Evolutionary conservation across 2,888 invertebrate genomes (phyloP), one percentile per base, ranked within the genome.

Genomic region (Macaria liturata): DNA sequence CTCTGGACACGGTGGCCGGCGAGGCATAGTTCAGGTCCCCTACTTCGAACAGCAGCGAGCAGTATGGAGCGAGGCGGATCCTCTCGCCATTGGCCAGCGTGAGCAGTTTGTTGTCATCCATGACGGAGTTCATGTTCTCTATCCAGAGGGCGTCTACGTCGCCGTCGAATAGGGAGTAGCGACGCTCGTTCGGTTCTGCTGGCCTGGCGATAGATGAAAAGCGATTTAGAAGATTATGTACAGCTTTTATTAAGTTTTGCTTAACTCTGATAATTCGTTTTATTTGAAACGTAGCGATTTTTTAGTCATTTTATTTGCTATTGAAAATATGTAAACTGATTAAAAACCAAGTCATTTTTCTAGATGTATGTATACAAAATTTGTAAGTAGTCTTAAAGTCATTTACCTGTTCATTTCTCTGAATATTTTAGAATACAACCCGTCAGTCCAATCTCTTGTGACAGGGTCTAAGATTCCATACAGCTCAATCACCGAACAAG

Each of bases 91-190:
- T 98, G 4, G 98, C 97, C 59, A 98, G 89, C 0, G 98, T 98
- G 55, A 98, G 88, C 45, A 98, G 88, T 76, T 95, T 96, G 80
- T 98, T 98, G 83, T 98, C 98, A 77, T 98, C 98, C 98, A 98
- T 98, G 2, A 98, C 98, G 0, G 98, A 97, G 89, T 98, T 98
- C 97, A 98, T 98, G 87, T 98, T 98, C 86, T 98, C 98, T 66
- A 98, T 97, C 98, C 98, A 98, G 44, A 98, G 92, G 0, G 98
- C 97, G 89, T 98, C 98, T 3, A 98, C 97, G 78, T 98, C 98
- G 3, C 98, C 98, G 79, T 98, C 98, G 86, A 98, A 98, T 48
- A 98, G 90, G 48, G 98, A 97, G 80, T 97, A 98, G 59, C 95
- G 94, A 54, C 94, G 93, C 78, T 97, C 97, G 64, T 95, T 91